Evolutionary conservation across 2,888 invertebrate species (phyloP).

Genomic region (Drosophila dives): DNA sequence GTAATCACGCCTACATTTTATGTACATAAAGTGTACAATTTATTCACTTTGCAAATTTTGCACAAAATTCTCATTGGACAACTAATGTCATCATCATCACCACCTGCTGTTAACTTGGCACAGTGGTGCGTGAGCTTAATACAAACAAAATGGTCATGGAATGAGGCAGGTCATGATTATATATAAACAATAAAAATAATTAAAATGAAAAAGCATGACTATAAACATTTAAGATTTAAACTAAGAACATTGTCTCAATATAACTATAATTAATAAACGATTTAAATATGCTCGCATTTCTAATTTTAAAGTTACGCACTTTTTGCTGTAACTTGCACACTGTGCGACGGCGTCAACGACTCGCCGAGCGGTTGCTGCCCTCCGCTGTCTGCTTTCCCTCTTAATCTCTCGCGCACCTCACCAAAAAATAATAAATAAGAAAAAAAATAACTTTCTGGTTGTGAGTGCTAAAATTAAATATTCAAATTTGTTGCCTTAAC

Average conservation of each 20-base stretch:
- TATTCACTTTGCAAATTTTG: constrained; percentile 68
- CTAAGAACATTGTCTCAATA: background rate
- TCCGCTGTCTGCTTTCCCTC: constrained; percentile 20
- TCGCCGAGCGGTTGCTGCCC: constrained; percentile 41
- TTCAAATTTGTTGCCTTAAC: constrained; percentile 71
- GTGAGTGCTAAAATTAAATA: constrained; percentile 73
- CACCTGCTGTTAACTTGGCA: constrained; percentile 61
- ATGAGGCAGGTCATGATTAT: constrained; percentile 43
- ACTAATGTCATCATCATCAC: constrained; percentile 55
- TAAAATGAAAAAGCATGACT: background rate
- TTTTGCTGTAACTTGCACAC: constrained; percentile 21
- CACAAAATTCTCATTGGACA: constrained; percentile 47
- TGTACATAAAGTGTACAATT: constrained; percentile 54
- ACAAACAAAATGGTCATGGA: constrained; percentile 15
- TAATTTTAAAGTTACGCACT: background rate
- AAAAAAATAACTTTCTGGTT: constrained; percentile 6
- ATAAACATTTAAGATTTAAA: background rate
- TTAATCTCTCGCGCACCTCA: constrained; percentile 30
- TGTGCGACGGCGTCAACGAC: constrained; percentile 68
- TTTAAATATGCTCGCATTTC: background rate
- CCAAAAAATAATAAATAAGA: background rate
- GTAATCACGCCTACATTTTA: constrained; percentile 22
- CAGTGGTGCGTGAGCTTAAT: constrained; percentile 23
- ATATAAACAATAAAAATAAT: background rate
- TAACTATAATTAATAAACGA: background rate